Evolutionary conservation across 1,140 invertebrate genomes (phyloP).

Genomic region (Polypedilum pembai): DNA sequence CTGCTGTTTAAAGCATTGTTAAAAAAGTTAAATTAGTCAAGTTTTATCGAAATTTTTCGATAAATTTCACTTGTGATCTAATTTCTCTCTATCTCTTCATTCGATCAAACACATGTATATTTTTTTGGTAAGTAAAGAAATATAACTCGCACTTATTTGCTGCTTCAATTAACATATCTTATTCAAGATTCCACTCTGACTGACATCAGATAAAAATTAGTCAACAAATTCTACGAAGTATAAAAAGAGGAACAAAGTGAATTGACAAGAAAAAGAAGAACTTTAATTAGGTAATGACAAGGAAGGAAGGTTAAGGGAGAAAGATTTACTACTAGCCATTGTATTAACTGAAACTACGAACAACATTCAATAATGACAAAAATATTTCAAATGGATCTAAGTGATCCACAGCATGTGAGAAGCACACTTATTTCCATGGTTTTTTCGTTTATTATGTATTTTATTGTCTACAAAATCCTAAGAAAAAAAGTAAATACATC

Average conservation of each 20-base stretch:
- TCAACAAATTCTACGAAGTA: not conserved
- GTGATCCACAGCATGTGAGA: not conserved
- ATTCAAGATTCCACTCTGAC: not conserved
- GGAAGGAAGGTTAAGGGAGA: too few relatives aligned
- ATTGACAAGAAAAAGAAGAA: too few relatives aligned
- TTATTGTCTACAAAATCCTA: not conserved
- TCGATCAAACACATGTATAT: not conserved
- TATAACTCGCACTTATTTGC: not conserved
- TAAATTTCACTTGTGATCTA: constrained; percentile 7
- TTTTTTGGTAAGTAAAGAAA: not conserved
- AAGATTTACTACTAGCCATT: not conserved
- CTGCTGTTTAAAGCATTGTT: not conserved
- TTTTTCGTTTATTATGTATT: not conserved
- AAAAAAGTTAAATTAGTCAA: not conserved
- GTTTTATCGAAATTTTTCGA: not conserved
- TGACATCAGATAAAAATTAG: not conserved
- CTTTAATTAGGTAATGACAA: too few relatives aligned
- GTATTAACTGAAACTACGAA: not conserved
- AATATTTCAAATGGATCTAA: not conserved
- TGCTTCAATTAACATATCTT: not conserved
- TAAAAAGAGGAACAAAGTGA: not conserved
- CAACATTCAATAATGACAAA: not conserved
- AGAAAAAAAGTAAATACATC: not conserved
- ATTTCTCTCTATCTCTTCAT: not conserved
- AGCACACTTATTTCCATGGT: not conserved